Conservation (phyloP, 2,888 invertebrate species). For the Brenthis hecate region DNA sequence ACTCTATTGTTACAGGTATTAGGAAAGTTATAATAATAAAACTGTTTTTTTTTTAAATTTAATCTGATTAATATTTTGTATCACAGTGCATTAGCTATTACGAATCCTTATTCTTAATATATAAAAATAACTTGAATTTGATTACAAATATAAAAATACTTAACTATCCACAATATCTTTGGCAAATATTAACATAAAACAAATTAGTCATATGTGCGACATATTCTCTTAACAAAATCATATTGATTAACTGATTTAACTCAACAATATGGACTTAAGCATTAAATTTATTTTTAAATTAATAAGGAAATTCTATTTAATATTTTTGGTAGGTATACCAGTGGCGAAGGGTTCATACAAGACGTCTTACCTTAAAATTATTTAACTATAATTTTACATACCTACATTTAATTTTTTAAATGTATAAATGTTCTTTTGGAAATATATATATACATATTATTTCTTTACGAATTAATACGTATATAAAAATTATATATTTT, state of each 20-base stretch:
- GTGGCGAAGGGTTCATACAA: too few species aligned
- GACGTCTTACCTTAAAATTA: too few species aligned
- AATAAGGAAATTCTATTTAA: neutral
- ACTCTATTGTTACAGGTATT: neutral
- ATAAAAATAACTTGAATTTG: slow-evolving; percentile 25
- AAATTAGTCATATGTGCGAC: neutral
- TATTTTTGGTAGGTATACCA: too few species aligned
- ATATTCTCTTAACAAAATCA: neutral
- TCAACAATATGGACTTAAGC: neutral
- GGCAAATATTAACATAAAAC: slow-evolving; percentile 40
- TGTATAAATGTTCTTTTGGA: too few species aligned
- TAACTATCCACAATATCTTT: slow-evolving; percentile 45
- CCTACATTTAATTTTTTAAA: too few species aligned
- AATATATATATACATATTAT: too few species aligned
- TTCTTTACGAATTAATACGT: too few species aligned
- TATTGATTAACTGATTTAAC: neutral
- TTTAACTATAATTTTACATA: too few species aligned
- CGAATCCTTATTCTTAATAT: slow-evolving; percentile 24
- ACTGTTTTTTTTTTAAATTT: slow-evolving; percentile 27
- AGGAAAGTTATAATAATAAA: slow-evolving; percentile 6
- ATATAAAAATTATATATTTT: too few species aligned
- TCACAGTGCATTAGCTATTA: slow-evolving; percentile 40
- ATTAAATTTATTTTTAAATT: neutral
- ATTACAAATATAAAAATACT: slow-evolving; percentile 17
- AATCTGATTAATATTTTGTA: slow-evolving; percentile 34